Evolutionary conservation across 2,113 vertebrate genomes (phyloP).

Genomic region (Sardina pilchardus): DNA sequence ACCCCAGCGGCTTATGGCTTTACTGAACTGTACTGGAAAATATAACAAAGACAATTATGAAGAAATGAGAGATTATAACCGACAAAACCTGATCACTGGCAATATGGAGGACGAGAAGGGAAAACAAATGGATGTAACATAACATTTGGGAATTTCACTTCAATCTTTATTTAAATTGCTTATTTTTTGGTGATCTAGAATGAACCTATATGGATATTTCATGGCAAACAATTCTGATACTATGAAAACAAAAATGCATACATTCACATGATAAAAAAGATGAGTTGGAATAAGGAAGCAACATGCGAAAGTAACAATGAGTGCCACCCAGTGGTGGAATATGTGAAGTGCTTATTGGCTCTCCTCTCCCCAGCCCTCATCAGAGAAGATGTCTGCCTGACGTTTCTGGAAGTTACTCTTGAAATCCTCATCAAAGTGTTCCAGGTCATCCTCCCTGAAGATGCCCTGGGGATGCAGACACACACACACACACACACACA

Average conservation of each 20-base stretch:
- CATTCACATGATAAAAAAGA: neutral
- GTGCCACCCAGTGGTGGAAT: conserved; percentile 65
- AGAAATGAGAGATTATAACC: neutral
- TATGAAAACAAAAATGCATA: neutral
- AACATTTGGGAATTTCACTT: neutral
- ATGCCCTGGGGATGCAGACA: conserved; percentile 75
- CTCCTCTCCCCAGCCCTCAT: conserved; percentile 62
- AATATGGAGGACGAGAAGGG: too few species aligned
- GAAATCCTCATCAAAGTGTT: conserved; percentile 88
- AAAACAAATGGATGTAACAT: neutral
- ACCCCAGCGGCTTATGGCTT: too few species aligned
- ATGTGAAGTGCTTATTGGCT: conserved; percentile 40
- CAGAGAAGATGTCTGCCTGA: conserved; percentile 53
- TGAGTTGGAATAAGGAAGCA: neutral
- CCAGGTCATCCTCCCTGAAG: conserved; percentile 81
- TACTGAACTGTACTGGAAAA: too few species aligned
- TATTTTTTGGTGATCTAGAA: neutral
- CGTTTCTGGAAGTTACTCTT: conserved; percentile 74
- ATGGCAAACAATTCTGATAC: neutral
- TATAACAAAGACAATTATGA: neutral
- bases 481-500: neutral
- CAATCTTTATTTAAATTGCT: neutral
- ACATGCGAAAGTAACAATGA: neutral
- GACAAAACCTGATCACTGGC: too few species aligned
- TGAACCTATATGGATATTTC: neutral